Evolutionary conservation across 2,113 vertebrate species (phyloP).

Genomic region (Hiodon alosoides): DNA sequence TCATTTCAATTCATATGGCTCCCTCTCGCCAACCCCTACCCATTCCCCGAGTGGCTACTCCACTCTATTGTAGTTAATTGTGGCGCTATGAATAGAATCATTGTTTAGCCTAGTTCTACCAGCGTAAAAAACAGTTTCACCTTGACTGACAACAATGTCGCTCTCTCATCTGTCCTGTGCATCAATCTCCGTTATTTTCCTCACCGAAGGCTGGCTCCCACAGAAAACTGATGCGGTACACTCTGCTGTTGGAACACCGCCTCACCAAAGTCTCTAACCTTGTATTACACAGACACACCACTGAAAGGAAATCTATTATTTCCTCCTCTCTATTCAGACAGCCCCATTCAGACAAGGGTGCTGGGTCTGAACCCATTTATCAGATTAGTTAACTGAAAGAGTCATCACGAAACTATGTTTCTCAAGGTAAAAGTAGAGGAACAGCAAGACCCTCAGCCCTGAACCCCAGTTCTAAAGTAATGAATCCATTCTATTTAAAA

Average conservation of each 20-base stretch:
- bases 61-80: slow-evolving; percentile 32
- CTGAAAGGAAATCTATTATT: slow-evolving; percentile 2
- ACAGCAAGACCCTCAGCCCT: neutral
- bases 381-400: neutral
- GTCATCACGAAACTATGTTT: neutral
- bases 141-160: slow-evolving; percentile 11
- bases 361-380: neutral
- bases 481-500: neutral
- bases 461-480: neutral
- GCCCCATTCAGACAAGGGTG: neutral
- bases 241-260: neutral
- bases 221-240: neutral
- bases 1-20: neutral
- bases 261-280: slow-evolving; percentile 12
- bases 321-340: neutral
- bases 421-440: neutral
- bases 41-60: slow-evolving; percentile 11
- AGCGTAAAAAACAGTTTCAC: slow-evolving; percentile 25
- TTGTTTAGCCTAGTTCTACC: slow-evolving; percentile 33
- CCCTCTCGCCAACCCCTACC: neutral
- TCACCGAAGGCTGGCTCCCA: neutral
- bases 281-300: neutral
- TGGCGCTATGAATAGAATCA: slow-evolving; percentile 32
- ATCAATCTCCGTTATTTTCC: neutral
- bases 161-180: slow-evolving; percentile 1